Base-by-base conservation (phyloP, 92 coral and sea anemone species). In the Epizoanthus stellaris region DNA sequence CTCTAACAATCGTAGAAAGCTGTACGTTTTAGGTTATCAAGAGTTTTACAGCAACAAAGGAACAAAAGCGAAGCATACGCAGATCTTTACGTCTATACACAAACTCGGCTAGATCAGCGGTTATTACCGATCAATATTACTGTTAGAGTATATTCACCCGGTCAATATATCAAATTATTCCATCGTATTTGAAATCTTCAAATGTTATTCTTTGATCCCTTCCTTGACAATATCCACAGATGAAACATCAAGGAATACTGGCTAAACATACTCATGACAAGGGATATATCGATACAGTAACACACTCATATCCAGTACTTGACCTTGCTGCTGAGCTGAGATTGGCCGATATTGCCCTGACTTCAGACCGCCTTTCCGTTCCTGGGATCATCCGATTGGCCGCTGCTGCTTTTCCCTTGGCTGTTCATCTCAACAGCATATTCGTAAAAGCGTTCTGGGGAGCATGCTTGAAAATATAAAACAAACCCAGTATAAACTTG, bases 361-460 rank as follows among this genome's bases (percentile, higher is more conserved):
- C 73, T 67, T 79, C 71, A 79, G 83, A 79, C 83, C 72, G 83
- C 71, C 53, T 79, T 79, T 63, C 83, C 83, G 34, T 79, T 79
- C 60, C 83, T 62, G 5, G 70, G 83, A 42, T 79, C 83, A 52
- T 79, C 83, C 7, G 60, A 47, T 45, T 53, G 43, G 43, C 62
- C 83, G 7, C 59, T 16, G 6, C 42, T 40, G 70, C 58, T 43
- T 64, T 79, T 79, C 30, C 83, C 83, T 39, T 71, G 71, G 73
- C 49, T 79, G 83, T 63, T 79, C 83, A 79, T 53, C 83, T 79
- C 83, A 45, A 79, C 83, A 12, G 83, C 83, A 63, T 79, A 79
- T 79, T 79, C 83, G 83, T 79, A 79, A 79, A 79, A 79, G 56
- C 83, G 64, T 79, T 79, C 83, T 3, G 83, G 83, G 61, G 83